A percentile compares a stretch with the other conserved stretches of the same genome.
Conservation (phyloP, 2,888 invertebrate species). For the Netelia inedita region DNA sequence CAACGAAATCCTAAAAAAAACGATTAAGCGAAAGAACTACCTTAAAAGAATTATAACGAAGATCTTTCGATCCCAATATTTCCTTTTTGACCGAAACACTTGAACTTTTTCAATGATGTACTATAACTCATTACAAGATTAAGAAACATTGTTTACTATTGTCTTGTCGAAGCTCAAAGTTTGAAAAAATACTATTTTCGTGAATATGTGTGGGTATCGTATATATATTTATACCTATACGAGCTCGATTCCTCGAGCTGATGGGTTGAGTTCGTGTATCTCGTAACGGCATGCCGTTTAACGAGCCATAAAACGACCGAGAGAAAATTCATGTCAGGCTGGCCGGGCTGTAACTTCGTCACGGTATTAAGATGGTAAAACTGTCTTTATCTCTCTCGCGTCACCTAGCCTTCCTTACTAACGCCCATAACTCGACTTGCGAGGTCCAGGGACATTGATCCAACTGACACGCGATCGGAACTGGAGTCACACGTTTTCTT, state of each 20-base stretch:
- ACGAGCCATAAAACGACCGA: slow-evolving; percentile 65
- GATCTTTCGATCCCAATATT: too few relatives aligned
- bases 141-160: too few relatives aligned
- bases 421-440: slow-evolving; percentile 14
- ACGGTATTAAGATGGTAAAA: slow-evolving; percentile 36
- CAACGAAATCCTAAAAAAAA: too few relatives aligned
- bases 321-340: slow-evolving; percentile 54
- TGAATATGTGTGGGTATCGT: neutral
- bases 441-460: slow-evolving; percentile 44
- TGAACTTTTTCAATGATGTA: too few relatives aligned
- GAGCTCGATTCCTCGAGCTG: slow-evolving; percentile 42
- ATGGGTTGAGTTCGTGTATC: slow-evolving; percentile 42
- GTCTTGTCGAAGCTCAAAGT: neutral
- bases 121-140: too few relatives aligned
- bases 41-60: too few relatives aligned
- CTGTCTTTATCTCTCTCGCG: neutral
- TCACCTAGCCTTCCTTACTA: neutral
- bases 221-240: slow-evolving; percentile 5
- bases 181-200: neutral
- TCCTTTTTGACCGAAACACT: too few relatives aligned
- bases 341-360: slow-evolving; percentile 47
- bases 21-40: too few relatives aligned
- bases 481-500: slow-evolving; percentile 15
- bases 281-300: slow-evolving; percentile 50
- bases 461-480: slow-evolving; percentile 42